Evolutionary conservation across 2,113 vertebrate species (phyloP).

Genomic region (Meriones unguiculatus): DNA sequence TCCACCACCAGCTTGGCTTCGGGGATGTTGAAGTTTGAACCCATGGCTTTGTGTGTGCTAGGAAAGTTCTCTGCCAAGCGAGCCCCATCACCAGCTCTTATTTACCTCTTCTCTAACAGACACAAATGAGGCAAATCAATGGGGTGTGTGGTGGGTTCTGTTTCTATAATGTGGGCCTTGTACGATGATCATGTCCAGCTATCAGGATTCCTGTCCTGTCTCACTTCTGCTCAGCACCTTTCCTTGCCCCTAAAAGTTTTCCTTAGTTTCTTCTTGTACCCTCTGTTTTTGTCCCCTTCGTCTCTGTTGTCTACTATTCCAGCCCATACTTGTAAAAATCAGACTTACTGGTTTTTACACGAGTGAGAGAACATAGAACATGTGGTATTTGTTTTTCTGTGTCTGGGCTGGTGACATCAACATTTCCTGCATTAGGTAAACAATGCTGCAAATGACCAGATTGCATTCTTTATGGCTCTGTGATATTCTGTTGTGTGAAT

Average conservation of each 20-base stretch:
- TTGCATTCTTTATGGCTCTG: neutral
- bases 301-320: neutral
- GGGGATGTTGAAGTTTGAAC: neutral
- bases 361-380: neutral
- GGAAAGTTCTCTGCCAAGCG: neutral
- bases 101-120: neutral
- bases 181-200: neutral
- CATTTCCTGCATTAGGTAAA: neutral
- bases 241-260: neutral
- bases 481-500: neutral
- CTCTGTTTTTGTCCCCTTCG: no score
- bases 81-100: neutral
- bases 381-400: neutral
- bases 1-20: neutral
- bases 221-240: neutral
- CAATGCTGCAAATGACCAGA: neutral
- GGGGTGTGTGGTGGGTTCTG: neutral
- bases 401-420: neutral
- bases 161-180: neutral
- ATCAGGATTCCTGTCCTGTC: neutral
- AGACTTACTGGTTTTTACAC: neutral
- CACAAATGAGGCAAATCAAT: neutral
- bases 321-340: neutral
- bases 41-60: neutral
- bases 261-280: neutral